These are phyloP conservation scores for Parapsyche elsis DNA, from an alignment of 1,140 invertebrate genomes.

Conservation along the genomic window DNA sequence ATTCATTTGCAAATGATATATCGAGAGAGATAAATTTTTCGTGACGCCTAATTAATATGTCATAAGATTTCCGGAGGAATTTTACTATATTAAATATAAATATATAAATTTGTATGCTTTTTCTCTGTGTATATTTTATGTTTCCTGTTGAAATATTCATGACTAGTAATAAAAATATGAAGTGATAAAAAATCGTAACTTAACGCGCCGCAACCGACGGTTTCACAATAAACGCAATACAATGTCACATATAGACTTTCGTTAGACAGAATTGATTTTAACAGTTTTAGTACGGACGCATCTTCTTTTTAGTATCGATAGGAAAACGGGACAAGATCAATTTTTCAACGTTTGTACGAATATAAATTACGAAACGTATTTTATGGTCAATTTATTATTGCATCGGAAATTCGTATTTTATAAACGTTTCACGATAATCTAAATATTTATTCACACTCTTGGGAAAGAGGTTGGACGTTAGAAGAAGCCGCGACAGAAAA, in stretches of 20 bases:
- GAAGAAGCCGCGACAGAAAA: background rate
- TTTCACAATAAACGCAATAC: conserved; percentile 11
- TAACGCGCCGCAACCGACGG: background rate
- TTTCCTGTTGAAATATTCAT: conserved; percentile 34
- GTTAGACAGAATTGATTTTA: too few species aligned
- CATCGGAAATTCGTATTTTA: too few species aligned
- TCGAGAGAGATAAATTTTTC: conserved; percentile 30
- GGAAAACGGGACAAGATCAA: too few species aligned
- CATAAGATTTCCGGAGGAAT: conserved; percentile 20
- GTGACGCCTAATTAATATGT: conserved; percentile 36
- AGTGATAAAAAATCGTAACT: conserved; percentile 21
- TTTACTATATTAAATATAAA: background rate
- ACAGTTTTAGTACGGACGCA: too few species aligned
- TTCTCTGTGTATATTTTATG: conserved; percentile 27
- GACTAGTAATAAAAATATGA: conserved; percentile 26
- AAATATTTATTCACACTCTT: background rate
- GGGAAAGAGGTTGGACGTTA: background rate
- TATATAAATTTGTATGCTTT: background rate
- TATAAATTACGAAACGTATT: too few species aligned
- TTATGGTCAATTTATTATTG: too few species aligned
- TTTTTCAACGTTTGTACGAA: too few species aligned
- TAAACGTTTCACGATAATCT: background rate
- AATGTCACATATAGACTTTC: too few species aligned
- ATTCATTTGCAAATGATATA: background rate
- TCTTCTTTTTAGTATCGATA: too few species aligned